Conservation (phyloP, 2,888 invertebrate species). For the Hirtodrosophila cameraria region DNA sequence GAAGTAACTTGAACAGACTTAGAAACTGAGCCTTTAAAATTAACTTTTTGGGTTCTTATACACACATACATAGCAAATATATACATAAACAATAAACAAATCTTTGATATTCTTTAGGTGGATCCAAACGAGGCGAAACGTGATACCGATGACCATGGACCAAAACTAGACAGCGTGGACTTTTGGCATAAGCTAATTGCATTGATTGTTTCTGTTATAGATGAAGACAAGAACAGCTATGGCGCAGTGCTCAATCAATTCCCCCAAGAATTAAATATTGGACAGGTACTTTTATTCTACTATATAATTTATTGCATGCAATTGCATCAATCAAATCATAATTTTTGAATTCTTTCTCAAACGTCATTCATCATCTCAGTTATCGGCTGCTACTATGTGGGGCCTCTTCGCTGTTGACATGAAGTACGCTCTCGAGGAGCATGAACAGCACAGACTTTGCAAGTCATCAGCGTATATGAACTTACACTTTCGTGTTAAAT, state of each 20-base stretch:
- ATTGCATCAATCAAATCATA: too few relatives aligned
- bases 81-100: too few relatives aligned
- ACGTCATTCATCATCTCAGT: too few relatives aligned
- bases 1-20: too few relatives aligned
- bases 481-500: conserved; percentile 99
- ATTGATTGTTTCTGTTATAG: conserved; percentile 98
- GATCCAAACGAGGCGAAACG: conserved; percentile 95
- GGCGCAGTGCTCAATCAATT: conserved; percentile 99
- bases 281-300: too few relatives aligned
- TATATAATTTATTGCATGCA: too few relatives aligned
- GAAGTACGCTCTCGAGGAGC: conserved; percentile 99
- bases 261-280: conserved; percentile 99
- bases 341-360: too few relatives aligned
- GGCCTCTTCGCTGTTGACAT: conserved; percentile 97
- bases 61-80: conserved; percentile 32
- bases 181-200: conserved; percentile 99
- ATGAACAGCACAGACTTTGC: conserved; percentile 97
- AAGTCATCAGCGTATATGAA: conserved; percentile 99
- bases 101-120: conserved; percentile 85
- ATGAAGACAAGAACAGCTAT: conserved; percentile 99
- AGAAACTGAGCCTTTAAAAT: too few relatives aligned
- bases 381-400: conserved; percentile 99
- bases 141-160: conserved; percentile 94
- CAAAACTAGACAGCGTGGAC: conserved; percentile 94
- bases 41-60: too few relatives aligned